phyloP scores from a whole-genome alignment of 30 jellyfish, hydroid and myxozoan species.

The Haliclystus octoradiatus region DNA sequence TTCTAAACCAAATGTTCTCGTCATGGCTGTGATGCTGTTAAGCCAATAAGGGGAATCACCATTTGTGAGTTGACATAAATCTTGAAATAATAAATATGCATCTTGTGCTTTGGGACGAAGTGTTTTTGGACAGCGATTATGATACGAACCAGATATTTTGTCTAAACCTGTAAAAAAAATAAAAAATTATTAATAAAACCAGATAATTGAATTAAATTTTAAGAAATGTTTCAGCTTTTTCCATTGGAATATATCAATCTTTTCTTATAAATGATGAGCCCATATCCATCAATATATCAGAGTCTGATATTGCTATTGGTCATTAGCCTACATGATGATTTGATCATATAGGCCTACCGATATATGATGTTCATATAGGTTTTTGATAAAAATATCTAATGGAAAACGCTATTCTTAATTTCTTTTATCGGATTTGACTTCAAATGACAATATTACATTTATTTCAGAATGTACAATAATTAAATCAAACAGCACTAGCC shows the following conservation, averaged over 20 bases:
- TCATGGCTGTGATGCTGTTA: conserved; percentile 85
- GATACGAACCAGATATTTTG: conserved; percentile 19
- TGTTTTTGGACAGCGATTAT: conserved; percentile 71
- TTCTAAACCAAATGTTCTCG: conserved; percentile 89
- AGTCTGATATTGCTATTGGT: too few species aligned
- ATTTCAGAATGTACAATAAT: too few species aligned
- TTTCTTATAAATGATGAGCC: not conserved
- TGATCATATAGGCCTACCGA: too few species aligned
- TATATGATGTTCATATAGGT: too few species aligned
- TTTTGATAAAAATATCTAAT: too few species aligned
- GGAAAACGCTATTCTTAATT: too few species aligned
- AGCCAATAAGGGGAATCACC: conserved; percentile 96
- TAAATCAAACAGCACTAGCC: too few species aligned
- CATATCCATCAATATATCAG: too few species aligned
- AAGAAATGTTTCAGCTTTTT: not conserved
- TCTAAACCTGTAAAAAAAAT: not conserved
- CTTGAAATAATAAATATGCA: conserved; percentile 86
- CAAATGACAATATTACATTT: too few species aligned
- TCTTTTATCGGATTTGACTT: too few species aligned
- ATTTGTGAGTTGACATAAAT: conserved; percentile 87
- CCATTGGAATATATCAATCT: not conserved
- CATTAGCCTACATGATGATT: too few species aligned
- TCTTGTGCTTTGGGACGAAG: conserved; percentile 88
- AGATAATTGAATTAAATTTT: not conserved
- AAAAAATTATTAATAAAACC: too few species aligned